These are phyloP conservation scores for Molorchus minor DNA, from an alignment of 2,888 invertebrate genomes.

Conservation along the genomic window DNA sequence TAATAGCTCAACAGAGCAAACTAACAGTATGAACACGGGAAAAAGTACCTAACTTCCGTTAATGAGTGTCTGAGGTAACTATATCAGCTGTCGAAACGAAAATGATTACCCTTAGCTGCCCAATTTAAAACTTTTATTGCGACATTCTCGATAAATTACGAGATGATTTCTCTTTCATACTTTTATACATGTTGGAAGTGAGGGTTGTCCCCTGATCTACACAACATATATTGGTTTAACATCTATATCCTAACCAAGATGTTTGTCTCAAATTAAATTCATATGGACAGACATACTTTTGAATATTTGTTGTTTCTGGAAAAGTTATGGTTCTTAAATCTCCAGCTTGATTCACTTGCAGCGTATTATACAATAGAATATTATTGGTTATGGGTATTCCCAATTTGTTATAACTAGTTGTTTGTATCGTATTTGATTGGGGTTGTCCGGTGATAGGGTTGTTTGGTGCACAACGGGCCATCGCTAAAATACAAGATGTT, in stretches of 20 bases:
- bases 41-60: no score
- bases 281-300: conserved; percentile 66
- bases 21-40: no score
- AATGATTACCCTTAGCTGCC: no score
- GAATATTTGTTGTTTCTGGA: conserved; percentile 64
- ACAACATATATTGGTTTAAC: no score
- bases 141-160: no score
- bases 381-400: conserved; percentile 54
- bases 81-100: no score
- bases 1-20: no score
- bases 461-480: conserved; percentile 68
- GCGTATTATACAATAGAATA: conserved; percentile 63
- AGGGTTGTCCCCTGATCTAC: no score
- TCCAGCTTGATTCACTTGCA: conserved; percentile 67
- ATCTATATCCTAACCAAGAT: conserved; percentile 46
- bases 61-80: no score
- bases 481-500: conserved; percentile 73
- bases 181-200: no score
- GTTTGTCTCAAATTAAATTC: conserved; percentile 66
- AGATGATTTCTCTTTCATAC: no score
- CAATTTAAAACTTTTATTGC: no score
- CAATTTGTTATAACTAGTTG: conserved; percentile 49
- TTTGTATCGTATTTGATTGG: conserved; percentile 65
- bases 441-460: conserved; percentile 74
- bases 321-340: conserved; percentile 68